Evolutionary conservation across 2,797 vertebrate genomes (phyloP), one percentile per base, ranked within the genome.

Genomic region (Lutjanus campechanus): DNA sequence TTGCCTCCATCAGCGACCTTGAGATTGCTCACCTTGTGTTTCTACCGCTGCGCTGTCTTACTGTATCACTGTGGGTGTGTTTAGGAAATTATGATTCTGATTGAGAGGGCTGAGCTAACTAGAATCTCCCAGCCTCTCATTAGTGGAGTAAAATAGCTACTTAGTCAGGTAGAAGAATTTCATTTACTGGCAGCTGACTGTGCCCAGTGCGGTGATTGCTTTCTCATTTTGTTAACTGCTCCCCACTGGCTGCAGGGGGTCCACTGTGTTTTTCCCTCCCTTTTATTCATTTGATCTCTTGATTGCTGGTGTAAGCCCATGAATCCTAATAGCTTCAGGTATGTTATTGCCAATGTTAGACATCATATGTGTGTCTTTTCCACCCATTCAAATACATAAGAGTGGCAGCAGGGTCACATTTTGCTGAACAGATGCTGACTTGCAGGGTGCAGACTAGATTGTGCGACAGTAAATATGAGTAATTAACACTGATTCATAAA

Each of bases 131-230:
- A 41, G 56, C 59, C n/a, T 76, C 47, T 84, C 58, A 84, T 87
- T 77, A 88, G 49, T 5, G n/a, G 51, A 83, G 49, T 54, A 77
- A 84, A 85, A 86, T 41, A 76, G 69, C 72, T 81, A 46, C 67
- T 81, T 77, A 69, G 72, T 64, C 50, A 70, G 77, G 76, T 9
- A 77, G 58, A 81, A 65, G 47, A 65, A 67, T 59, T 81, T 62
- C 8, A 83, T 82, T 80, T 72, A 73, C 19, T 50, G 70, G 11
- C 63, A 46, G 60, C 49, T 56, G 75, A 68, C 65, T 76, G 12
- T 8, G 13, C 60, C 6, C 65, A 54, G 29, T 64, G 63, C 5
- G 0, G 17, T 72, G 36, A 80, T 88, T 79, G 63, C 79, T 58
- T 89, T 76, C 66, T 83, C 66, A 69, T 76, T 80, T 75, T 77